A percentile compares a stretch with the other conserved stretches of the same genome.
Evolutionary conservation across 2,113 vertebrate genomes (phyloP).

Genomic region (Alces alces): DNA sequence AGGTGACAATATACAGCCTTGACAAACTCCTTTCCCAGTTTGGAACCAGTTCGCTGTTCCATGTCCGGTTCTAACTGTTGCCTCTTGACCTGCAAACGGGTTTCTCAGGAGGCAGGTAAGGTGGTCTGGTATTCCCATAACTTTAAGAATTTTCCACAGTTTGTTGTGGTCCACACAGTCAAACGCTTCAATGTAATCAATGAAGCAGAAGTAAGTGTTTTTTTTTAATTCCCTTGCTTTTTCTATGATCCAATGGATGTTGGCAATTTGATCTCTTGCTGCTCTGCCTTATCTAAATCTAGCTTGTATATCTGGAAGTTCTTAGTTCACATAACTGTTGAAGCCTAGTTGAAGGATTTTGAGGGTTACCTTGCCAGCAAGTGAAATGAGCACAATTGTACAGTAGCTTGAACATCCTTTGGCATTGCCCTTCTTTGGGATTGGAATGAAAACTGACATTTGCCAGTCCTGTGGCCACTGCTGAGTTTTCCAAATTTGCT

Average conservation of each 20-base stretch:
- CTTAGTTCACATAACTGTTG: neutral
- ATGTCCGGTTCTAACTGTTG: neutral
- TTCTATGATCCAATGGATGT: neutral
- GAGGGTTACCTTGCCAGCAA: neutral
- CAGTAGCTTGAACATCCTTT: neutral
- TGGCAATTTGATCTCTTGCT: neutral
- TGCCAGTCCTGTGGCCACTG: neutral
- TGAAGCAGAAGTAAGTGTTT: neutral
- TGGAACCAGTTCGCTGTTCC: neutral
- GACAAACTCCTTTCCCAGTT: neutral
- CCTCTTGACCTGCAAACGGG: neutral
- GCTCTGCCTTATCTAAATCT: neutral
- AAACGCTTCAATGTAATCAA: neutral
- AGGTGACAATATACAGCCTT: neutral
- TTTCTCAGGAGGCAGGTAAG: neutral
- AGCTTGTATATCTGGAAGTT: neutral
- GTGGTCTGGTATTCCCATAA: neutral
- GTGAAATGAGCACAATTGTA: neutral
- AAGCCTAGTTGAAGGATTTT: neutral
- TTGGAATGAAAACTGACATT: neutral
- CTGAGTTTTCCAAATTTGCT: neutral
- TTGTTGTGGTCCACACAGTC: neutral
- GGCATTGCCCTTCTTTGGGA: neutral
- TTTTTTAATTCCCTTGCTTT: neutral
- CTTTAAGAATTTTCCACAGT: neutral